Conservation (phyloP, 2,797 vertebrate species). For the Muscicapa comitata region DNA sequence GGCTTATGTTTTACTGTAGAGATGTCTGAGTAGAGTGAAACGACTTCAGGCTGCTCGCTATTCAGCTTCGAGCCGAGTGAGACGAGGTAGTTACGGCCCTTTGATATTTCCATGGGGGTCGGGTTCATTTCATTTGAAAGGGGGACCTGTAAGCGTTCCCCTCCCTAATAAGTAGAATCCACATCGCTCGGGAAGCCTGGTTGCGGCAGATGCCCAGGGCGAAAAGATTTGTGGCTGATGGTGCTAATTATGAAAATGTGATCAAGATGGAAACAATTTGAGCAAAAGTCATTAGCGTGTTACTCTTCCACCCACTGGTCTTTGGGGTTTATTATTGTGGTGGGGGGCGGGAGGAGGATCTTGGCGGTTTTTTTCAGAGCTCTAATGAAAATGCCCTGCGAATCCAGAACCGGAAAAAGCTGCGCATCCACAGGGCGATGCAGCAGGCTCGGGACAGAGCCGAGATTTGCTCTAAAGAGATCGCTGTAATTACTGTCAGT, state of each 20-base stretch:
- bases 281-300: conserved; percentile 85
- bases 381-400: neutral
- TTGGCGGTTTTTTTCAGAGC: neutral
- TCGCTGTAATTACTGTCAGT: neutral
- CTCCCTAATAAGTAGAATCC: conserved; percentile 5
- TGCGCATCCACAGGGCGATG: neutral
- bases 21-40: conserved; percentile 65
- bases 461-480: neutral
- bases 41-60: neutral
- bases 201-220: conserved; percentile 83
- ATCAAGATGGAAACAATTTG: conserved; percentile 91
- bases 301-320: conserved; percentile 80
- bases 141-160: neutral
- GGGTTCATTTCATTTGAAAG: conserved; percentile 31
- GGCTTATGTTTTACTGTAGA: conserved; percentile 74
- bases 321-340: conserved; percentile 15
- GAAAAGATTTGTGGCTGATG: conserved; percentile 88
- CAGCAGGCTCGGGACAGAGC: neutral
- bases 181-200: conserved; percentile 63
- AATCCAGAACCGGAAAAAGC: neutral
- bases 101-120: conserved; percentile 44
- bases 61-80: neutral
- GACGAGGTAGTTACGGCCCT: conserved; percentile 8
- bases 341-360: neutral
- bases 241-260: conserved; percentile 90